phyloP scores from a whole-genome alignment of 2,888 invertebrate species.

The Diadegma fenestrale region DNA sequence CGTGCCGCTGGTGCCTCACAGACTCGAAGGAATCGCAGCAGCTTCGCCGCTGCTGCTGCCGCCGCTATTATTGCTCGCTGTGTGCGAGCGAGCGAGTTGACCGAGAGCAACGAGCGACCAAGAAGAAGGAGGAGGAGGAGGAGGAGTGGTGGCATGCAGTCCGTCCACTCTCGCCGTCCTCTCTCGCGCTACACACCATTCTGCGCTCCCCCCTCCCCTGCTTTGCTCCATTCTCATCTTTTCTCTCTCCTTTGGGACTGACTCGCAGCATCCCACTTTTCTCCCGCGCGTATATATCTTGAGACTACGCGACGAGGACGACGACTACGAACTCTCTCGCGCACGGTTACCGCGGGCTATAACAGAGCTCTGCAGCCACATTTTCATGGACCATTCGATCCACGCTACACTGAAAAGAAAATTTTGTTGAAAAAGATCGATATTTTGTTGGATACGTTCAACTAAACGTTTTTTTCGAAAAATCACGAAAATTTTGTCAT shows the following conservation, averaged over 20 bases:
- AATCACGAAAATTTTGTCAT: no score
- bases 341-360: constrained; percentile 13
- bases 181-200: constrained; percentile 57
- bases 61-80: constrained; percentile 31
- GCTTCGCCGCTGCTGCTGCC: constrained; percentile 27
- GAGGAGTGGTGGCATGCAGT: constrained; percentile 83
- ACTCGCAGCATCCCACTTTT: constrained; percentile 76
- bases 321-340: constrained; percentile 11
- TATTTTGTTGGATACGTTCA: no score
- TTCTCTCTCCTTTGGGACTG: constrained; percentile 53
- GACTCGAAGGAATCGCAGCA: constrained; percentile 49
- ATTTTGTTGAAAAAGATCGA: no score
- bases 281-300: constrained; percentile 49
- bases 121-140: constrained; percentile 53
- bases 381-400: constrained; percentile 47
- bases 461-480: no score
- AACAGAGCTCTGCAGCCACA: constrained; percentile 5
- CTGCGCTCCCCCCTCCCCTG: constrained; percentile 34
- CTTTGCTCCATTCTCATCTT: constrained; percentile 27
- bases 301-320: constrained; percentile 20
- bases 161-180: constrained; percentile 84
- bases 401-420: no score
- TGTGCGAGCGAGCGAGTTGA: constrained; percentile 58
- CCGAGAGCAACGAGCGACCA: constrained; percentile 44
- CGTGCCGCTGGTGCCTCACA: constrained; percentile 38